Evolutionary conservation across 2,113 vertebrate genomes (phyloP).

Genomic region (Polypterus bichir): DNA sequence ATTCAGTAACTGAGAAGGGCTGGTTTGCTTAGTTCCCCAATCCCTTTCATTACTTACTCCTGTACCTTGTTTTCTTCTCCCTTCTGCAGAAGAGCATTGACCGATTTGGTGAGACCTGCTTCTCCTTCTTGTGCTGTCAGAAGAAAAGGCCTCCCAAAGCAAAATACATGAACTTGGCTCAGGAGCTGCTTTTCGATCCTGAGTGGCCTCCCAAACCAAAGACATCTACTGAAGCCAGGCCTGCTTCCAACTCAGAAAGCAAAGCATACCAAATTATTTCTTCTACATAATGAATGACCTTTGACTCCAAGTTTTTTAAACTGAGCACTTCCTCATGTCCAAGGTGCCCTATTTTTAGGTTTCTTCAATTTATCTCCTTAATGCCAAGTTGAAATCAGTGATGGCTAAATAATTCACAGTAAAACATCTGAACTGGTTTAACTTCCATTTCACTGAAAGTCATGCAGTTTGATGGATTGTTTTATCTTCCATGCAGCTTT

Average conservation of each 20-base stretch:
- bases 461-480: no score
- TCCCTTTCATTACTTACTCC: neutral
- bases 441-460: neutral
- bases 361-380: neutral
- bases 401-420: neutral
- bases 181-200: constrained; percentile 83
- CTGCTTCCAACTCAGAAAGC: constrained; percentile 47
- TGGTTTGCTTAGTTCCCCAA: no score
- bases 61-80: constrained; percentile 6
- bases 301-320: neutral
- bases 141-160: constrained; percentile 67
- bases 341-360: neutral
- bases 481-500: no score
- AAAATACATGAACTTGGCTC: constrained; percentile 88
- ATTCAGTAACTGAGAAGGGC: no score
- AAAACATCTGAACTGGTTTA: neutral
- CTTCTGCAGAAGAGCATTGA: constrained; percentile 55
- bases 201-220: constrained; percentile 95
- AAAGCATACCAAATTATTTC: constrained; percentile 67
- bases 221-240: constrained; percentile 86
- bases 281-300: constrained; percentile 50
- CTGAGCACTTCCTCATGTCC: neutral
- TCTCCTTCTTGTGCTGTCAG: constrained; percentile 52
- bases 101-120: constrained; percentile 39
- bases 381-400: neutral